Evolutionary conservation across 2,797 vertebrate genomes (phyloP).

Genomic region (Channa striata): DNA sequence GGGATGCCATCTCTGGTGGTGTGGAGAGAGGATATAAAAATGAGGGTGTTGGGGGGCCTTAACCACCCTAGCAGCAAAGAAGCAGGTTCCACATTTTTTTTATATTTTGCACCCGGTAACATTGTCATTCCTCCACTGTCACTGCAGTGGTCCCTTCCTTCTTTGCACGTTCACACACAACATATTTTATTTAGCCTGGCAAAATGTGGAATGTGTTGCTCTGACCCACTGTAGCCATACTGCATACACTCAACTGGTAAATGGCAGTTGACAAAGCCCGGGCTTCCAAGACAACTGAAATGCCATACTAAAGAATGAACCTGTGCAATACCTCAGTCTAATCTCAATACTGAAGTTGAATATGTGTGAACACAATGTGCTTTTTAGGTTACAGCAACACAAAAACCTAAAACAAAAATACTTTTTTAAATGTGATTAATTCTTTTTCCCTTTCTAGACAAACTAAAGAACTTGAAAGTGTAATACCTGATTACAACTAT

Average conservation of each 20-base stretch:
- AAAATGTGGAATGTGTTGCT: background rate
- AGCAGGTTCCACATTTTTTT: conserved; percentile 30
- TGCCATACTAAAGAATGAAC: background rate
- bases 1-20: conserved; percentile 48
- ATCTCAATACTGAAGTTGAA: background rate
- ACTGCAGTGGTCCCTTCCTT: background rate
- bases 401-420: too few species aligned
- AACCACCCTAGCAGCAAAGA: conserved; percentile 16
- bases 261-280: conserved; percentile 7
- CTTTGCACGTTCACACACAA: background rate
- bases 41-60: background rate
- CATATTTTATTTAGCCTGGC: background rate
- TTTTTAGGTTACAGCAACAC: too few species aligned
- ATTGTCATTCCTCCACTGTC: background rate
- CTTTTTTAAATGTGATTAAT: too few species aligned
- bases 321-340: background rate
- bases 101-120: background rate
- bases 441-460: too few species aligned
- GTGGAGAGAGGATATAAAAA: conserved; percentile 1
- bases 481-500: too few species aligned
- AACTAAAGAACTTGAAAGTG: too few species aligned
- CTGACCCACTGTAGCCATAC: conserved; percentile 12
- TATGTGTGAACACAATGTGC: too few species aligned
- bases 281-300: background rate
- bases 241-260: background rate